Percentiles rank a stretch among this genome's conserved stretches.
Conservation (phyloP, 53 echinoderm and acorn worm genomes). For the Astropecten irregularis region DNA sequence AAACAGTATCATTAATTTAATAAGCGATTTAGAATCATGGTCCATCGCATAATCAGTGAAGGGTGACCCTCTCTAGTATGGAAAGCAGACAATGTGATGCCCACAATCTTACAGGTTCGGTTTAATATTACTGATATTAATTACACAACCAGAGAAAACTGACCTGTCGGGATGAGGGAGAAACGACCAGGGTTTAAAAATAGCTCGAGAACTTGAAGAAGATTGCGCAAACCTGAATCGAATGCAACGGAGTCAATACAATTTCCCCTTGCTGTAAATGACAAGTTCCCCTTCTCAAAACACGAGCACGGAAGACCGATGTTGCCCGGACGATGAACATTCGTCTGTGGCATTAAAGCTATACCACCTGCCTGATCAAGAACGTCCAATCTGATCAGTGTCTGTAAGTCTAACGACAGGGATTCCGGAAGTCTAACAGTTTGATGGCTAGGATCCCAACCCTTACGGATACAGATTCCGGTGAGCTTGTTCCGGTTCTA, state of each 20-base stretch:
- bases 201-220: not conserved
- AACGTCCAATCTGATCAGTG: not conserved
- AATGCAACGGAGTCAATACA: conserved; percentile 4
- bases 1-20: too few species aligned
- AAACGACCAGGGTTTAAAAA: not conserved
- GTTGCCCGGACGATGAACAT: not conserved
- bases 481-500: not conserved
- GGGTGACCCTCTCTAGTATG: too few species aligned
- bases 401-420: not conserved
- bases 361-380: not conserved
- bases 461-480: not conserved
- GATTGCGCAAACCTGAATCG: not conserved
- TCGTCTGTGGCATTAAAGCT: not conserved
- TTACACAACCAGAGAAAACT: not conserved
- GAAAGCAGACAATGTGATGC: too few species aligned
- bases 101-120: too few species aligned
- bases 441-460: not conserved
- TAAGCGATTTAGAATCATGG: too few species aligned
- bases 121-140: too few species aligned
- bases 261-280: not conserved
- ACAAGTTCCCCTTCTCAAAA: not conserved
- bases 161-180: not conserved
- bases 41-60: too few species aligned
- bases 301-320: not conserved
- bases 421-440: not conserved